phyloP scores from a whole-genome alignment of 2,113 vertebrate genomes.

The Ammospiza nelsoni region DNA sequence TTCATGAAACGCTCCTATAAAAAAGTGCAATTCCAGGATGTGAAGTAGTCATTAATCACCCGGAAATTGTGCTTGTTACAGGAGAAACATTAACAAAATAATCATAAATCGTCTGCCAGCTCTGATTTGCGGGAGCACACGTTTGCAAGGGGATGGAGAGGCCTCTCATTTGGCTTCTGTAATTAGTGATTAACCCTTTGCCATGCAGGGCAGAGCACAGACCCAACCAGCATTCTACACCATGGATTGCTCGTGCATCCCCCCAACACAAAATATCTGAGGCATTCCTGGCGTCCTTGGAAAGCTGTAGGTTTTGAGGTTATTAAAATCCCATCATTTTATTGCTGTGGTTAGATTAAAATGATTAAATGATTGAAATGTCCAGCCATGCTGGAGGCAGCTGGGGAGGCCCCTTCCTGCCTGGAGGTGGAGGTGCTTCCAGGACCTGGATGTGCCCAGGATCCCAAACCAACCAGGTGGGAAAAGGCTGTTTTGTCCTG shows the following conservation, averaged over 20 bases:
- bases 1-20: not conserved
- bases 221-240: not conserved
- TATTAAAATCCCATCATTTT: not conserved
- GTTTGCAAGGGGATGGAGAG: not conserved
- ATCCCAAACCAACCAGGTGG: accelerated
- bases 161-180: not conserved
- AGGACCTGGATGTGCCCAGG: not conserved
- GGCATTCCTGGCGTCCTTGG: accelerated
- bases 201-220: accelerated
- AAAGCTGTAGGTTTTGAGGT: not conserved
- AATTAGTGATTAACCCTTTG: slow-evolving; percentile 49
- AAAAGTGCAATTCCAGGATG: not conserved
- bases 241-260: accelerated
- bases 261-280: not conserved
- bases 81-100: slow-evolving; percentile 66
- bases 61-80: slow-evolving; percentile 39
- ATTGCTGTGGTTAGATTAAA: not conserved
- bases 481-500: not conserved
- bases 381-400: not conserved
- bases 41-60: slow-evolving; percentile 47
- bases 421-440: not conserved
- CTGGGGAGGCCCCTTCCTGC: not conserved
- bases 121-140: not conserved
- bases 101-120: slow-evolving; percentile 62
- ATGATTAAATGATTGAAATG: not conserved